Evolutionary conservation across 1,140 invertebrate genomes (phyloP).

Genomic region (Acromyrmex echinatior): DNA sequence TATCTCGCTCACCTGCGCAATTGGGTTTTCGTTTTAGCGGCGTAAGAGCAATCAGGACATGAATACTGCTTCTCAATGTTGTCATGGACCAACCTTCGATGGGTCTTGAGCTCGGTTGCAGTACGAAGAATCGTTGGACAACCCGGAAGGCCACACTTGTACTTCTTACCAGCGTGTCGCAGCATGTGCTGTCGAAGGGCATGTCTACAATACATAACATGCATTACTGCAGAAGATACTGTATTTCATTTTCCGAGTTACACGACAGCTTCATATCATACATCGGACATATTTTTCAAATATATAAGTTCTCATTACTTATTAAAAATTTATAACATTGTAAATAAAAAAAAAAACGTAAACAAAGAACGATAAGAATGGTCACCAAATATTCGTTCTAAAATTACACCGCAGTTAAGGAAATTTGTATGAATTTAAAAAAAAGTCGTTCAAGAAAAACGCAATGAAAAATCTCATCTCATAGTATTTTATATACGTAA

Average conservation of each 20-base stretch:
- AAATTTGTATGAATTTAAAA: not conserved
- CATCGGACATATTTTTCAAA: not conserved
- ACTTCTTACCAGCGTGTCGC: slow-evolving; percentile 88
- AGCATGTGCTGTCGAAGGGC: slow-evolving; percentile 89
- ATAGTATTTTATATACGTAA: not conserved
- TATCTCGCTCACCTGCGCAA: slow-evolving; percentile 87
- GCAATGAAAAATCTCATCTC: not conserved
- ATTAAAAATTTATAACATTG: not conserved
- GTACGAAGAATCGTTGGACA: slow-evolving; percentile 88
- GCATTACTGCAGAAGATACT: not conserved
- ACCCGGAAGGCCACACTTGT: slow-evolving; percentile 88
- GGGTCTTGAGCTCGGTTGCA: slow-evolving; percentile 87
- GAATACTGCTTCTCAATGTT: slow-evolving; percentile 86
- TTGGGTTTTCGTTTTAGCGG: slow-evolving; percentile 89
- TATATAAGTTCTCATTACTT: not conserved
- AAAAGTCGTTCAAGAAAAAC: not conserved
- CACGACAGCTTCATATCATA: not conserved
- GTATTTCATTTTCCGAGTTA: not conserved
- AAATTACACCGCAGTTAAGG: not conserved
- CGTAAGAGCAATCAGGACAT: slow-evolving; percentile 90
- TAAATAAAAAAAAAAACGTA: not conserved
- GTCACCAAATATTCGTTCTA: not conserved
- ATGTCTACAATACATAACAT: slow-evolving; percentile 83
- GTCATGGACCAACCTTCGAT: slow-evolving; percentile 84
- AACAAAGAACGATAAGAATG: not conserved